Evolutionary conservation across 2,888 invertebrate species (phyloP), one percentile per base, ranked within the genome.

Genomic region (Macaria notata): DNA sequence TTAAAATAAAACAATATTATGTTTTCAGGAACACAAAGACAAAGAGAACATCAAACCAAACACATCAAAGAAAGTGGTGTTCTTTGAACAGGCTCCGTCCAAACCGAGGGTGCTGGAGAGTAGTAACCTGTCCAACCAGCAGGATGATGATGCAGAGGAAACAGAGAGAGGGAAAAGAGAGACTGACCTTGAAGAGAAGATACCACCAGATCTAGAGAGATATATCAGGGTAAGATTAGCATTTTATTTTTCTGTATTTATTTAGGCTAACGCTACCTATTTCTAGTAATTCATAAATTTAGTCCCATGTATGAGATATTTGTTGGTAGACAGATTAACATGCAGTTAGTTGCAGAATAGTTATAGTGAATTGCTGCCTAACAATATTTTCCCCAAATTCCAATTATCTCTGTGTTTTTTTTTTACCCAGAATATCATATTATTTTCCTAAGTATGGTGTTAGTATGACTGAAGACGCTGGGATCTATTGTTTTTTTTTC

Each of bases 141-240:
- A 47, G 31, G 48, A 65, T 61, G 63, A 30, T 9, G 41, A 42
- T 6, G 9, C 41, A 30, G 31, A 45, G 43, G 52, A 31, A 3
- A 46, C 31, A 6, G 49, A 56, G 7, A 39, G 19, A 6, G 43
- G 50, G 1, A 50, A 63, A 44, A 64, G 61, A 31, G 55, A 56
- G 6, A 49, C 64, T 47, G 78, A 82, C 6, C 59, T 70, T 49
- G 79, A 79, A 9, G 81, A 82, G 36, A 71, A 63, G 9, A 83
- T 90, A 68, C 79, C 89, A 3, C 72, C 88, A 1, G 85, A 78
- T 62, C 64, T 91, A 76, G 89, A 91, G 53, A 81, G 88, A 75
- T 89, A 88, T 63, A 91, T 86, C 6, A 67, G 86, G 79, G 86
- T 85, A 58, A 80, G 84, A 79, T 29, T 48, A 9, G 9, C 8